These are phyloP conservation scores for Bombus sibiricus DNA, from an alignment of 1,140 invertebrate genomes.

Conservation along the genomic window DNA sequence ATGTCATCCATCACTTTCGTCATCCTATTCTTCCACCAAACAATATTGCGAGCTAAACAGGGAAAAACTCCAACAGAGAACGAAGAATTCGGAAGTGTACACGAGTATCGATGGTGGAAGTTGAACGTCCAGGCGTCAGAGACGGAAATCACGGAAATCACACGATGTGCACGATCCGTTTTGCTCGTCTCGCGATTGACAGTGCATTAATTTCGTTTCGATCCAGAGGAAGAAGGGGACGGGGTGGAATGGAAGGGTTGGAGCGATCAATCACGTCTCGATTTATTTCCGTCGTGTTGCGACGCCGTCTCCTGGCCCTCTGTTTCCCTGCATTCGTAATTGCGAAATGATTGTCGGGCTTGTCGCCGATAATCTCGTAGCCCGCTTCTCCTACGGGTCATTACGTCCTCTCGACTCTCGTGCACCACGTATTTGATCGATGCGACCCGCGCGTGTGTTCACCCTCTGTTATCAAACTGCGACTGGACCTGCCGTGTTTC, in stretches of 20 bases:
- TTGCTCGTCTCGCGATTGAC: slow-evolving; percentile 30
- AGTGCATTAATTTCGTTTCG: slow-evolving; percentile 52
- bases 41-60: background rate
- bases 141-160: slow-evolving; percentile 17
- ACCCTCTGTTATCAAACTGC: slow-evolving; percentile 4
- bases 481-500: background rate
- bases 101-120: background rate
- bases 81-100: background rate
- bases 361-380: slow-evolving; percentile 53
- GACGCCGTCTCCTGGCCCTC: slow-evolving; percentile 22
- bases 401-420: slow-evolving; percentile 38
- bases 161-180: background rate
- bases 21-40: background rate
- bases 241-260: background rate
- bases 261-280: slow-evolving; percentile 45
- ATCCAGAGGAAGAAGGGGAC: background rate
- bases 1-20: background rate
- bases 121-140: background rate
- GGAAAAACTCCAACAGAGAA: background rate
- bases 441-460: slow-evolving; percentile 1
- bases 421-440: slow-evolving; percentile 54
- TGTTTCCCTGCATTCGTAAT: slow-evolving; percentile 57
- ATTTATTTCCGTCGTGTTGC: slow-evolving; percentile 47
- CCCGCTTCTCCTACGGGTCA: slow-evolving; percentile 49
- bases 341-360: slow-evolving; percentile 61